phyloP scores from a whole-genome alignment of 2,113 vertebrate species.

The Ammospiza nelsoni region DNA sequence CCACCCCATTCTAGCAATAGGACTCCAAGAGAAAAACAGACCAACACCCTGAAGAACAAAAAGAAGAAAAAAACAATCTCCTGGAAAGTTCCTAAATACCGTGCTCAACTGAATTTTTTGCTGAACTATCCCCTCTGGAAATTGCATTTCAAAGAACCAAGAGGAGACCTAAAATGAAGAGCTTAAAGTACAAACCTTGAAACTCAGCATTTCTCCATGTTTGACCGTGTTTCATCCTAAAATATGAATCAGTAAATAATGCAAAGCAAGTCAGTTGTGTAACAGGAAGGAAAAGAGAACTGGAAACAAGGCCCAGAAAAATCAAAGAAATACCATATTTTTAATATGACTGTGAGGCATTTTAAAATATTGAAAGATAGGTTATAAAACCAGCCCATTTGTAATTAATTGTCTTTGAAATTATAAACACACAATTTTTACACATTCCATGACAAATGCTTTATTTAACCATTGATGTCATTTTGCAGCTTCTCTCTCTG shows the following conservation, averaged over 20 bases:
- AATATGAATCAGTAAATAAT: not conserved
- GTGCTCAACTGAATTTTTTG: not conserved
- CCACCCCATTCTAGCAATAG: not conserved
- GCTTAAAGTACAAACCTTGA: not conserved
- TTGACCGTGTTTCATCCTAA: not conserved
- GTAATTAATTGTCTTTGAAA: conserved; percentile 48
- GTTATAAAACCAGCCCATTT: not conserved
- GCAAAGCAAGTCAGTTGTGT: not conserved
- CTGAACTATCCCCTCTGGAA: not conserved
- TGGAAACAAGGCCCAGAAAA: not conserved
- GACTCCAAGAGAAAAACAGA: not conserved
- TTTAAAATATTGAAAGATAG: not conserved
- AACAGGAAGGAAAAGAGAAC: not conserved
- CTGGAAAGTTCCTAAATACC: not conserved
- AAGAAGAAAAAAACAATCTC: not conserved
- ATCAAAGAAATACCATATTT: not conserved
- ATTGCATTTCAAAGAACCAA: not conserved
- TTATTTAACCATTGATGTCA: conserved; percentile 62
- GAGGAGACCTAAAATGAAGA: not conserved
- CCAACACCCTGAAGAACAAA: not conserved
- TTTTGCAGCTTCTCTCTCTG: conserved; percentile 58
- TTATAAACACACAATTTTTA: conserved; percentile 5
- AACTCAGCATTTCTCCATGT: not conserved
- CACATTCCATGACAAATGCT: conserved; percentile 47
- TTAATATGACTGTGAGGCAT: not conserved